These are phyloP conservation scores for Margarornis squamiger DNA, from an alignment of 2,797 vertebrate species.

Conservation along the genomic window DNA sequence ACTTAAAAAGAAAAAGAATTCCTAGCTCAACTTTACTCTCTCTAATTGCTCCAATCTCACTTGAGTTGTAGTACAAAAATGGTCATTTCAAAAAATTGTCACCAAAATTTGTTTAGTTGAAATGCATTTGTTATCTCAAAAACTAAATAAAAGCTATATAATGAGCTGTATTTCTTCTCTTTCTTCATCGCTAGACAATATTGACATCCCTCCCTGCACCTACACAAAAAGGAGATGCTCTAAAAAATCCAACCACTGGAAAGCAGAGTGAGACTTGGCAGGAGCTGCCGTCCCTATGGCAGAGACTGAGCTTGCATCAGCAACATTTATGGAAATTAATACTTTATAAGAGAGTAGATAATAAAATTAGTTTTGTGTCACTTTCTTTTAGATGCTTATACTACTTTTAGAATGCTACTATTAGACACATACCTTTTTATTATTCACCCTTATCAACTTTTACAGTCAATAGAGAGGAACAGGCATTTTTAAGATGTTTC, in stretches of 20 bases:
- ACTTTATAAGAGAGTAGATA: neutral
- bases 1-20: neutral
- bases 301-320: neutral
- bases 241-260: neutral
- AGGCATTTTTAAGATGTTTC: neutral
- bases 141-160: rapidly evolving
- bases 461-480: neutral
- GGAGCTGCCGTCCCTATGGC: neutral
- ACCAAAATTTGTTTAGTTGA: neutral
- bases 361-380: neutral
- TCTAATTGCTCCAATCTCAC: neutral
- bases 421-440: neutral
- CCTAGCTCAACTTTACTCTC: neutral
- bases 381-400: neutral
- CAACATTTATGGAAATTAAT: neutral
- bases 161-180: neutral
- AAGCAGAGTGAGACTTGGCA: neutral
- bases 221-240: neutral
- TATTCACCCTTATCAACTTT: neutral
- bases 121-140: neutral
- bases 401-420: neutral
- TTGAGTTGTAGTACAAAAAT: neutral
- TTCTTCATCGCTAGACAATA: neutral
- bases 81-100: neutral
- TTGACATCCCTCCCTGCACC: neutral